Conservation (phyloP, 2,888 invertebrate species). For the Sinhomidia bicolor region DNA sequence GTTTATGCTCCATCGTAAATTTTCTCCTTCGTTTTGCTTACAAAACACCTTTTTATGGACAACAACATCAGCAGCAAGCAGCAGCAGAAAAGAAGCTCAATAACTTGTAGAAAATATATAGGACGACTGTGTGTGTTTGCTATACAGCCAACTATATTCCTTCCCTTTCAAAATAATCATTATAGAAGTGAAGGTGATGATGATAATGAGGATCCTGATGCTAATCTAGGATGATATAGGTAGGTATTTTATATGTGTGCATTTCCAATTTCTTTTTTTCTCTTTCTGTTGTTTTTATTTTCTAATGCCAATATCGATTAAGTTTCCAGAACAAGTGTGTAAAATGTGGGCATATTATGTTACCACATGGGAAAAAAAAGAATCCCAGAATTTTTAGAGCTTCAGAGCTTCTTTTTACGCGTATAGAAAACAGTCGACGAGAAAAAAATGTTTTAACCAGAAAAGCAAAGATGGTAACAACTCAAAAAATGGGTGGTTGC, state of each 20-base stretch:
- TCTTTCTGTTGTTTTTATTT: background rate
- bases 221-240: slow-evolving; percentile 28
- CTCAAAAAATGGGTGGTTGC: background rate
- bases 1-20: slow-evolving; percentile 71
- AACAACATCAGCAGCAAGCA: background rate
- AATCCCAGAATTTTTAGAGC: background rate
- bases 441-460: no score
- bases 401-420: no score
- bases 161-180: slow-evolving; percentile 12
- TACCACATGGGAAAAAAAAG: no score
- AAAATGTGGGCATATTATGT: background rate
- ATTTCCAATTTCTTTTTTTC: background rate
- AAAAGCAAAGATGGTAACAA: background rate
- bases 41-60: slow-evolving; percentile 62
- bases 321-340: background rate
- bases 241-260: background rate
- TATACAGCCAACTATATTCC: background rate
- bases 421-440: no score
- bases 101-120: background rate
- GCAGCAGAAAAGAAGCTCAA: background rate
- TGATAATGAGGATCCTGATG: slow-evolving; percentile 26
- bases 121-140: background rate
- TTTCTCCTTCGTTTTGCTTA: slow-evolving; percentile 60
- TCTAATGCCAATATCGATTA: background rate
- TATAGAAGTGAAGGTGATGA: slow-evolving; percentile 12